Evolutionary conservation across 1,140 invertebrate genomes (phyloP).

Genomic region (Bombyx mandarina): DNA sequence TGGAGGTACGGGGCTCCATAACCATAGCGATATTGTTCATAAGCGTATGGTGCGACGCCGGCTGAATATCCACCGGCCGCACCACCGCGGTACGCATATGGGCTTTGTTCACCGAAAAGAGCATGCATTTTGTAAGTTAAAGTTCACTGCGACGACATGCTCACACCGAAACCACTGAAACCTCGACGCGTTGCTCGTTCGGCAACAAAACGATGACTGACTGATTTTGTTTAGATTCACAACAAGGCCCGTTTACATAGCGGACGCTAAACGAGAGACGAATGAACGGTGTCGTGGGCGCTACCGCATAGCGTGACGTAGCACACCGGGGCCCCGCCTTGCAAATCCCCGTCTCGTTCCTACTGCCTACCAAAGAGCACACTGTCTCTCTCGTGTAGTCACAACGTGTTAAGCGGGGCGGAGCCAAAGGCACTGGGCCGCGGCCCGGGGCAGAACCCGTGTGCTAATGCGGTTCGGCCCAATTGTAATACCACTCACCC

Average conservation of each 20-base stretch:
- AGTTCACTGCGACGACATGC: conserved; percentile 55
- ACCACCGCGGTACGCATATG: conserved; percentile 72
- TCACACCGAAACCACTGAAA: conserved; percentile 42
- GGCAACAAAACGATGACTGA: conserved; percentile 67
- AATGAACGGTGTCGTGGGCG: conserved; percentile 56
- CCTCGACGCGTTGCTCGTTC: conserved; percentile 48
- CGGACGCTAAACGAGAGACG: conserved; percentile 61
- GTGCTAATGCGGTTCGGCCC: neutral
- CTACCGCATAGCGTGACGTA: conserved; percentile 13
- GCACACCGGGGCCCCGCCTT: conserved; percentile 18
- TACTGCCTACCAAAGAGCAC: neutral
- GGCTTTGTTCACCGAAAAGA: conserved; percentile 88
- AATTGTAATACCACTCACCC: neutral
- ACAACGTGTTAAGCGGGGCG: neutral
- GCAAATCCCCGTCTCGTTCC: neutral
- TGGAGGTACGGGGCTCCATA: conserved; percentile 76
- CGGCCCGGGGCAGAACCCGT: neutral
- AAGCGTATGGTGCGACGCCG: conserved; percentile 72
- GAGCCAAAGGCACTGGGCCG: neutral
- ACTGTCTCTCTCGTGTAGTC: neutral
- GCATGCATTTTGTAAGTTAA: conserved; percentile 80
- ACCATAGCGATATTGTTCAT: conserved; percentile 83
- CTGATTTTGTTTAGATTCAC: conserved; percentile 70
- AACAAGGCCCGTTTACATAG: conserved; percentile 69
- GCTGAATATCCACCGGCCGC: conserved; percentile 64